These are phyloP conservation scores for Lycia hirtaria DNA, from an alignment of 2,888 invertebrate genomes.

Conservation along the genomic window DNA sequence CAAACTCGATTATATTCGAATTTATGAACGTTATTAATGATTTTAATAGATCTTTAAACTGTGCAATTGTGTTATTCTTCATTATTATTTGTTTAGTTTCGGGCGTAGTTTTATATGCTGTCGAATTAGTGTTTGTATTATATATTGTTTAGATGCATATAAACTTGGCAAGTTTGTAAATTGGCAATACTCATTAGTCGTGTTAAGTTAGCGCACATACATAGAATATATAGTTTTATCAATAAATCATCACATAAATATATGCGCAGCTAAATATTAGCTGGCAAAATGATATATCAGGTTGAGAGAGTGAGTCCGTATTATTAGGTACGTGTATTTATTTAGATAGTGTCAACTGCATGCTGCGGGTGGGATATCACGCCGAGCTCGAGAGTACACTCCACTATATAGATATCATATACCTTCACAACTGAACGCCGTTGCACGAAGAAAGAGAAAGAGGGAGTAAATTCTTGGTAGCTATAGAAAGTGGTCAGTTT, in stretches of 20 bases:
- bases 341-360: constrained; percentile 3
- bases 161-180: neutral
- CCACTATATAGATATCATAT: too few species aligned
- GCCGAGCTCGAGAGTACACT: constrained; percentile 29
- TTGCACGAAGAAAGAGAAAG: too few species aligned
- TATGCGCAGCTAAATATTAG: too few species aligned
- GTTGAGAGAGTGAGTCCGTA: neutral
- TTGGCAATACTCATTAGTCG: constrained; percentile 35
- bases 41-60: neutral
- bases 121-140: neutral
- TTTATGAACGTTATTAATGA: neutral
- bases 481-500: too few species aligned
- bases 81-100: neutral
- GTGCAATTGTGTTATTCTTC: neutral
- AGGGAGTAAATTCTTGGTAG: too few species aligned
- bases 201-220: neutral
- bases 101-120: neutral
- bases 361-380: constrained; percentile 52
- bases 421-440: too few species aligned
- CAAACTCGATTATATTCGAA: constrained; percentile 3
- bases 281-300: too few species aligned
- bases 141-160: neutral
- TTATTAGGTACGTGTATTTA: neutral
- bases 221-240: too few species aligned
- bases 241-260: too few species aligned